Conservation (phyloP, 2,888 invertebrate species). For the Bhutanitis thaidina region DNA sequence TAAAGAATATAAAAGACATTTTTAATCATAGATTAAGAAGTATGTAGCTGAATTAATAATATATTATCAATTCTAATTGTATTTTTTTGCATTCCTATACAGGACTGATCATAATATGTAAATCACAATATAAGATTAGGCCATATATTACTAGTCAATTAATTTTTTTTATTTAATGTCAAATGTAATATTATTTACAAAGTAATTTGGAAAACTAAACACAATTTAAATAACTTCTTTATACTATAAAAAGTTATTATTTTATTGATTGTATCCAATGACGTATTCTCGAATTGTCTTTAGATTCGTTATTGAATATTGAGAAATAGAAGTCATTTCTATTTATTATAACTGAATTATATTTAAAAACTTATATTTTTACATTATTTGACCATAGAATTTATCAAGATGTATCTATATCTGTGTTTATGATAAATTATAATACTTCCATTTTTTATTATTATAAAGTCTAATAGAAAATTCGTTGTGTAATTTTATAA, state of each 20-base stretch:
- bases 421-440: background rate
- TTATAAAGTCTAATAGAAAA: no score
- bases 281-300: no score
- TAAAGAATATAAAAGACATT: conserved; percentile 33
- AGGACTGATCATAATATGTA: conserved; percentile 15
- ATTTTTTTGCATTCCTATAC: conserved; percentile 20
- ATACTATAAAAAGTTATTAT: no score
- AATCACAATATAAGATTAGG: conserved; percentile 17
- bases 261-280: no score
- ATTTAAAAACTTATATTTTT: no score
- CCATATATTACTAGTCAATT: conserved; percentile 22
- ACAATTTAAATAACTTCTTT: background rate
- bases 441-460: background rate
- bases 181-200: background rate
- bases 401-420: no score
- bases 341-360: no score
- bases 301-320: no score
- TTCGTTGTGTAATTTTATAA: no score
- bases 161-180: conserved; percentile 10
- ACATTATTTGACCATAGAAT: no score
- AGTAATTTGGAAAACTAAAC: conserved; percentile 5
- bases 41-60: background rate
- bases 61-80: conserved; percentile 13
- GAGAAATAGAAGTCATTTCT: no score
- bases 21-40: conserved; percentile 21